These are phyloP conservation scores for Endotricha flammealis DNA, from an alignment of 2,888 invertebrate genomes.

Conservation along the genomic window DNA sequence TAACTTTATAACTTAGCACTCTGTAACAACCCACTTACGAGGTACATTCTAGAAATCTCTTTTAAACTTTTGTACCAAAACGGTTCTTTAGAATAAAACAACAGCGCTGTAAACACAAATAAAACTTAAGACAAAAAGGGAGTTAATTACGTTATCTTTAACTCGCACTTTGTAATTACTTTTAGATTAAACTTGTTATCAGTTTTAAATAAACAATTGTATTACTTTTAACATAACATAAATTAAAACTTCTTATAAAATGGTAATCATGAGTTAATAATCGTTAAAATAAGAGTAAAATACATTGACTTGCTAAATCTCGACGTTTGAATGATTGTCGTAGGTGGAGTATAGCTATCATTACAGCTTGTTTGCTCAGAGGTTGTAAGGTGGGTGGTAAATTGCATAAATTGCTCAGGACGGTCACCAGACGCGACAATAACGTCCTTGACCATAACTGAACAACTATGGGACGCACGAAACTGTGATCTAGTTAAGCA, in stretches of 20 bases:
- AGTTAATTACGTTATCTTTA: not conserved
- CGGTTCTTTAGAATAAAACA: not conserved
- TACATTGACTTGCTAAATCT: constrained; percentile 1
- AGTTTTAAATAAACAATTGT: not conserved
- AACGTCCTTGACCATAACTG: constrained; percentile 28
- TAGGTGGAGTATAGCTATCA: constrained; percentile 13
- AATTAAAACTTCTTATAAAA: not conserved
- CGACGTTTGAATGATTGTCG: constrained; percentile 9
- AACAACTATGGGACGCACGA: constrained; percentile 4
- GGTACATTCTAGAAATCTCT: constrained; percentile 4
- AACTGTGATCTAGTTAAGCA: too few species aligned
- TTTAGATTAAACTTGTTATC: not conserved
- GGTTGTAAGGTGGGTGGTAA: constrained; percentile 33
- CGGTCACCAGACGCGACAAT: constrained; percentile 22
- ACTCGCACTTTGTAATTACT: not conserved
- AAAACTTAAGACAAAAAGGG: not conserved
- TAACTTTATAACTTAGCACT: constrained; percentile 15
- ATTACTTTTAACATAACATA: not conserved
- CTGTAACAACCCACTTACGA: constrained; percentile 9
- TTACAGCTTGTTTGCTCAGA: constrained; percentile 25
- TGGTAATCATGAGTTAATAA: not conserved
- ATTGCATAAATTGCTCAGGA: constrained; percentile 36
- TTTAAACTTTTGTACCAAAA: not conserved
- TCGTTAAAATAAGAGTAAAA: not conserved
- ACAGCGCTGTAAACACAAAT: not conserved